phyloP scores from a whole-genome alignment of 2,888 invertebrate species.

The Anoncus sp. region DNA sequence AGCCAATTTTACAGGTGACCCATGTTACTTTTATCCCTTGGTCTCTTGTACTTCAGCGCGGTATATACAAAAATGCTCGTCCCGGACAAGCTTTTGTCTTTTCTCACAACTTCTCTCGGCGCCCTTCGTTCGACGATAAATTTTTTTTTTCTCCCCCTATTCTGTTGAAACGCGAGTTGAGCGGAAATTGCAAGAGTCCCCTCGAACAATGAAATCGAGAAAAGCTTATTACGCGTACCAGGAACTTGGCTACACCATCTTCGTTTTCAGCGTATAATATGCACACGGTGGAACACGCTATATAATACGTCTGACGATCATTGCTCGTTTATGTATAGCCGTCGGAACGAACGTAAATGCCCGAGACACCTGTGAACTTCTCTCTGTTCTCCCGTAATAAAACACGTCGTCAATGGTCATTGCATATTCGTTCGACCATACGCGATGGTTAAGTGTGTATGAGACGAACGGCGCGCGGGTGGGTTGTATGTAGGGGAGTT shows the following conservation, averaged over 20 bases:
- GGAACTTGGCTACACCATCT: conserved; percentile 27
- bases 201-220: conserved; percentile 55
- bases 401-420: conserved; percentile 65
- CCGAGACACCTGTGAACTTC: conserved; percentile 71
- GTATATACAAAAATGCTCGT: background rate
- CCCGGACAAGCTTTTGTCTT: conserved; percentile 18
- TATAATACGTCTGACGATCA: conserved; percentile 33
- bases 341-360: conserved; percentile 67
- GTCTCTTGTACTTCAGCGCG: no score
- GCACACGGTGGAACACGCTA: conserved; percentile 18
- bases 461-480: background rate
- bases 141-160: background rate
- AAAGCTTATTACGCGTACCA: conserved; percentile 62
- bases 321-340: conserved; percentile 56
- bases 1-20: no score
- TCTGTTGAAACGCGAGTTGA: conserved; percentile 26
- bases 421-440: conserved; percentile 58
- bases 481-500: background rate
- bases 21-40: no score
- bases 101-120: background rate
- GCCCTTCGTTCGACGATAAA: conserved; percentile 1
- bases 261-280: conserved; percentile 20
- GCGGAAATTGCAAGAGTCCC: conserved; percentile 50
- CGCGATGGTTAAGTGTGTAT: conserved; percentile 32
- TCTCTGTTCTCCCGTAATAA: conserved; percentile 64